Base-by-base conservation (phyloP, 92 coral and sea anemone species). In the Pocillopora grandis region DNA sequence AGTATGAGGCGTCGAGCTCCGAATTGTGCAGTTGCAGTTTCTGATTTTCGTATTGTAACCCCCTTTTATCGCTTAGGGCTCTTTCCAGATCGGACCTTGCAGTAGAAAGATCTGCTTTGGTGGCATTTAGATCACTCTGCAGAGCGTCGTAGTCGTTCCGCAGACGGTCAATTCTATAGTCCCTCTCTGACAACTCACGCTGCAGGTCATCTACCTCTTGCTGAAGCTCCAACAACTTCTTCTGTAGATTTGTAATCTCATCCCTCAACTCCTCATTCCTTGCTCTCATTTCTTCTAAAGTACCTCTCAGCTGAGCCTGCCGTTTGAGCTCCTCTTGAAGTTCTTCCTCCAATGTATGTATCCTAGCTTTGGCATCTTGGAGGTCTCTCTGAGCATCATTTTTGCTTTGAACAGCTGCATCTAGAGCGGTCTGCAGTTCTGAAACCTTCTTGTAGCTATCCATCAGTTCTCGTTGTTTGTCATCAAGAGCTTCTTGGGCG, bases 221-320 rank as follows among this genome's bases (percentile, higher is more conserved):
- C 72, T 97, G 98, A 55, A 92, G 93, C 37, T 94, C 98, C 55
- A 91, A 71, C 42, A 88, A 87, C 66, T 90, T 94, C 71, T 89
- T 90, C 84, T 97, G 96, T n/a, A 92, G 92, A 62, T 90, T 87
- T 70, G 94, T 91, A 57, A 89, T 94, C 77, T 97, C 98, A 65
- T 94, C 98, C 69, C 92, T 97, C 68, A 97, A 88, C 16, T 90
- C 79, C 65, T 94, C 98, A 74, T 97, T 97, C 57, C 99, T 86
- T 62, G 92, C 87, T 73, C 90, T 91, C 74, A 84, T 76, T 82
- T 97, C 99, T 6, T 91, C 99, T 21, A 97, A 61, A 1, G 85
- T 78, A 12, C 99, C 99, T 79, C 83, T 90, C 33, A 93, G 90
- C 62, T 97, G 99, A 10, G 99, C 99, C 78, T 87, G 91, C 58